Evolutionary conservation across 1,140 invertebrate genomes (phyloP).

Genomic region (Antheraea pernyi): DNA sequence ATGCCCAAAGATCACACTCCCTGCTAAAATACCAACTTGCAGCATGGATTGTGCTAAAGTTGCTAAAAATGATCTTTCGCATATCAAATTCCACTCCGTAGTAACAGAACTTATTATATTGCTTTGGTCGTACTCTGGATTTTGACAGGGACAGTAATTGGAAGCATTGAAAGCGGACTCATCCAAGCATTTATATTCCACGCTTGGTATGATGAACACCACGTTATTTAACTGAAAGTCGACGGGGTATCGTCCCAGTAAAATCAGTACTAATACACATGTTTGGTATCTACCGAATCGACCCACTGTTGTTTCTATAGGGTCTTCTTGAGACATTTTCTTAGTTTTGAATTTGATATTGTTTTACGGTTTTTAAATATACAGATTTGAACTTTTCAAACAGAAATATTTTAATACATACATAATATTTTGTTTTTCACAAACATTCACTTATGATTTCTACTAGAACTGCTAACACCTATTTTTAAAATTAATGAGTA

Average conservation of each 20-base stretch:
- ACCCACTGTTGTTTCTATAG: slow-evolving; percentile 54
- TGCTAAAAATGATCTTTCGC: slow-evolving; percentile 66
- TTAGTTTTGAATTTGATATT: background rate
- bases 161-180: slow-evolving; percentile 52
- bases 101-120: slow-evolving; percentile 73
- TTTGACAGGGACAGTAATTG: slow-evolving; percentile 64
- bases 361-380: no score
- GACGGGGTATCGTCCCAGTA: slow-evolving; percentile 82
- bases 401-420: background rate
- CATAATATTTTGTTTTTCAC: background rate
- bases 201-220: slow-evolving; percentile 82
- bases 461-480: background rate
- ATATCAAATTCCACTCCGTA: slow-evolving; percentile 78
- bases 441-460: background rate
- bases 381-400: background rate
- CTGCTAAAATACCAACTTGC: slow-evolving; percentile 77
- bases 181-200: slow-evolving; percentile 80
- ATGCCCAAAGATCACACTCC: slow-evolving; percentile 76
- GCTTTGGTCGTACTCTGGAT: slow-evolving; percentile 68
- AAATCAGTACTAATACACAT: slow-evolving; percentile 81
- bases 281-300: slow-evolving; percentile 57
- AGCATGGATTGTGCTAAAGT: slow-evolving; percentile 76
- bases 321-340: slow-evolving; percentile 41
- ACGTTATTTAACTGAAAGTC: slow-evolving; percentile 85
- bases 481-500: background rate